Evolutionary conservation across 23 tunicate species (phyloP), one percentile per base, ranked within the genome.

Genomic region (Trididemnum nubilum): DNA sequence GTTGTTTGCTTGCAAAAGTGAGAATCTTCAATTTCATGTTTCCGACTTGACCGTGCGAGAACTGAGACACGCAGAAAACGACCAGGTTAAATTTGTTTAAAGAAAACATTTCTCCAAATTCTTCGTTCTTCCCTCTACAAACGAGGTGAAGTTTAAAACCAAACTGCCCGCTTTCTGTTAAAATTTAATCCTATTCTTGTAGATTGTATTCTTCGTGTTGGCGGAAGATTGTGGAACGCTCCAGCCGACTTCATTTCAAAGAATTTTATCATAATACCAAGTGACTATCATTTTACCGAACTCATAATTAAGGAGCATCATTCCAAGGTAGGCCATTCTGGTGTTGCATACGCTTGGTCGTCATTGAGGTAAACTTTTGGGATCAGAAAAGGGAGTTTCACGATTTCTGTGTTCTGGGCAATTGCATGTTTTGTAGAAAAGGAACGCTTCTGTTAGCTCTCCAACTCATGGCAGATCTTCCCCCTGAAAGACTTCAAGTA

Each of bases 401-500:
- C 54, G 9, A 15, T 44, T 44, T 44, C 12, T 7, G 12, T 9
- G 12, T 7, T 44, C 54, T 44, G 9, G 12, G 54, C 12, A 9
- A 44, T 7, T 7, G 15, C 12, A 44, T 44, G 9, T 44, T 7
- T 44, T 44, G 15, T 44, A 15, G 12, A 44, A 15, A 44, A 44
- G 54, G 15, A 44, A 44, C 54, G 54, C 54, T 44, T 44, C 54
- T 15, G 15, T 44, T 44, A 15, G 54, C 54, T 12, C 67, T 61
- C 12, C 67, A 61, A 26, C 26, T 61, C 26, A 61, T 61, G 67
- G 67, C 67, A 61, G 67, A 61, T 5, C 29, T 61, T 3, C 67
- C 67, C 4, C 29, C 29, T 3, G 26, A 5, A n/a, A 22, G 67
- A 61, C 67, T 61, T 21, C 67, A 61, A 61, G n/a, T n/a, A 12